Evolutionary conservation across 2,797 vertebrate genomes (phyloP).

Genomic region (Ctenopoma multispine): DNA sequence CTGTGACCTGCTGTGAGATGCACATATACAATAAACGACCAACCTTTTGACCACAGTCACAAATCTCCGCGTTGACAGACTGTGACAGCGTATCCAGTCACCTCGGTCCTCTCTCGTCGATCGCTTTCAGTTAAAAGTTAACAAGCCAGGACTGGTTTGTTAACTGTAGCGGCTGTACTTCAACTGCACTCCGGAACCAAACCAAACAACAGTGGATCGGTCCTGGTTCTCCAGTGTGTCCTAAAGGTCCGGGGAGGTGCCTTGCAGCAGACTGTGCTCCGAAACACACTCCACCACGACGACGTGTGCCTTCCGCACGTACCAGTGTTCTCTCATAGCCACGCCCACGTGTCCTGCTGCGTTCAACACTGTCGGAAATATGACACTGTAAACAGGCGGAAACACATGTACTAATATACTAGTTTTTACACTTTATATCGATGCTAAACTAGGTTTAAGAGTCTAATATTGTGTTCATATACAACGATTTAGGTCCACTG

Average conservation of each 20-base stretch:
- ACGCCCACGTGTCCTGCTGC: slow-evolving; percentile 40
- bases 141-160: background rate
- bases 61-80: slow-evolving; percentile 20
- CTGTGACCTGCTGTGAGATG: background rate
- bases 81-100: background rate
- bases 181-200: slow-evolving; percentile 4
- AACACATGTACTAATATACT: no score
- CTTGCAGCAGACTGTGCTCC: background rate
- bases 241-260: slow-evolving; percentile 52
- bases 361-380: slow-evolving; percentile 26
- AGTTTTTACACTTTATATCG: no score
- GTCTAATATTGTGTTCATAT: no score
- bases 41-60: slow-evolving; percentile 3
- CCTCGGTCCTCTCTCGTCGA: slow-evolving; percentile 25
- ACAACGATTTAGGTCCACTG: no score
- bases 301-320: slow-evolving; percentile 55
- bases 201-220: background rate
- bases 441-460: no score
- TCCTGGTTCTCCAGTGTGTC: slow-evolving; percentile 57
- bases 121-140: background rate
- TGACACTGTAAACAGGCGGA: fast-evolving
- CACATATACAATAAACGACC: background rate
- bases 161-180: background rate
- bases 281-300: slow-evolving; percentile 64
- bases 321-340: slow-evolving; percentile 16